Base-by-base conservation (phyloP, 1,140 invertebrate genomes). In the Sinella curviseta region DNA sequence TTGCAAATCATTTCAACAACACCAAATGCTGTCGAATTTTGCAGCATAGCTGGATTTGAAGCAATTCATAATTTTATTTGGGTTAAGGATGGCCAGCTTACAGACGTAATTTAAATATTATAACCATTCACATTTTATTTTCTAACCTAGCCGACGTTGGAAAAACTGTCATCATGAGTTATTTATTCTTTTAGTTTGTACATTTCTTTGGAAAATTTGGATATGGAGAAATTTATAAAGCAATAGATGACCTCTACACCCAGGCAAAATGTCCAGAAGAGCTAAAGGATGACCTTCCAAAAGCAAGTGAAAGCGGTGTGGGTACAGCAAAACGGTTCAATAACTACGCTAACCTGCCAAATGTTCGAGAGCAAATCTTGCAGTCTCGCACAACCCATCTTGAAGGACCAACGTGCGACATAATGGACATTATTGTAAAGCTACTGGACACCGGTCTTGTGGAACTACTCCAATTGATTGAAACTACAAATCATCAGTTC, bases 61-160 rank as follows among this genome's bases (percentile, higher is more conserved):
- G n/a, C n/a, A n/a, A n/a, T n/a, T n/a, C n/a, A n/a, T n/a, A n/a
- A n/a, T n/a, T n/a, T n/a, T n/a, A n/a, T n/a, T n/a, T n/a, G n/a
- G n/a, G n/a, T n/a, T n/a, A n/a, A n/a, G n/a, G 60, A 78, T 78
- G n/a, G 4, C 1, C 26, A 70, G 33, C 73, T 74, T 12, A n/a
- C n/a, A 34, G 77, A 67, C 28, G 77, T 78, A 20, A 78, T 17
- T 57, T 75, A 34, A 70, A 24, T 70, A 14, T 78, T 14, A n/a
- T n/a, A n/a, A n/a, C n/a, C n/a, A n/a, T n/a, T n/a, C n/a, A n/a
- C n/a, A n/a, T n/a, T n/a, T n/a, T n/a, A n/a, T n/a, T n/a, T n/a
- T n/a, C n/a, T n/a, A n/a, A n/a, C n/a, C n/a, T n/a, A n/a, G n/a
- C n/a, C n/a, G n/a, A n/a, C n/a, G n/a, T n/a, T n/a, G n/a, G n/a